These are phyloP conservation scores for Rhagoletis pomonella DNA, from an alignment of 1,140 invertebrate species.

Conservation along the genomic window DNA sequence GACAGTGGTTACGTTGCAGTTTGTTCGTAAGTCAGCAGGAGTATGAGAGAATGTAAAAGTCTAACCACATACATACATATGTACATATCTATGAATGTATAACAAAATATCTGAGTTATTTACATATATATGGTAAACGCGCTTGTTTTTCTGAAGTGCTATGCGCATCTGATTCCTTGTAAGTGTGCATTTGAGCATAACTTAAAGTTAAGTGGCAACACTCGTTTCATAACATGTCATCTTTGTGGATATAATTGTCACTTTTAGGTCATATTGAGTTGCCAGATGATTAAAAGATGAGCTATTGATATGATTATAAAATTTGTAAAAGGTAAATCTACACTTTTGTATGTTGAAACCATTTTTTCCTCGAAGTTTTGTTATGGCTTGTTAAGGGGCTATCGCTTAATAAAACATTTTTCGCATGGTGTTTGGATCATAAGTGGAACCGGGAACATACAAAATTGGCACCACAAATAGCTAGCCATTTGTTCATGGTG, in stretches of 20 bases:
- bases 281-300: neutral
- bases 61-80: neutral
- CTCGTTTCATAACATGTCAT: slow-evolving; percentile 20
- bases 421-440: no score
- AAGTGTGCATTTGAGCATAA: slow-evolving; percentile 1
- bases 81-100: neutral
- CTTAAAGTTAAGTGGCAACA: slow-evolving; percentile 27
- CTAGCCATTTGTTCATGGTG: no score
- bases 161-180: neutral
- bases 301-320: no score
- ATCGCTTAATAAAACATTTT: no score
- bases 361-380: no score
- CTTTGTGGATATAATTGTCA: neutral
- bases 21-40: neutral
- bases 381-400: no score
- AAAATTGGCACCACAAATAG: no score
- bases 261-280: neutral
- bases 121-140: neutral
- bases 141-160: neutral
- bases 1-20: slow-evolving; percentile 1
- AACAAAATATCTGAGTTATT: neutral
- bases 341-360: no score
- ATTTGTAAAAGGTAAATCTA: no score
- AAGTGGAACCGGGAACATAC: no score
- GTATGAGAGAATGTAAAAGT: no score